phyloP scores from a whole-genome alignment of 92 coral and sea anemone genomes.

The Actinostola sp. region DNA sequence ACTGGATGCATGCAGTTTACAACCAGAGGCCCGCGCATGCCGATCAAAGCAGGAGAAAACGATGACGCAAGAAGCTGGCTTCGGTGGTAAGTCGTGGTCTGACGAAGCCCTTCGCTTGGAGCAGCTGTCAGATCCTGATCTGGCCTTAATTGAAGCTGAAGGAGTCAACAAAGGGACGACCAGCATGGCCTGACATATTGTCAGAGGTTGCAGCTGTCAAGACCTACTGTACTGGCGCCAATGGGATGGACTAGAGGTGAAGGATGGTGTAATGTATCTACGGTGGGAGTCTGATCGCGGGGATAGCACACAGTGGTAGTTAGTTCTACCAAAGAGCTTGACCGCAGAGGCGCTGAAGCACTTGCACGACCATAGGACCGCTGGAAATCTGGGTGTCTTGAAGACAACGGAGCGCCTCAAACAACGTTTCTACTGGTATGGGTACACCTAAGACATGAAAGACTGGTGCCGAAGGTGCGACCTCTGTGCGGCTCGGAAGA shows the following conservation, averaged over 20 bases:
- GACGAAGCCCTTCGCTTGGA: constrained; percentile 17
- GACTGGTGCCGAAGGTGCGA: constrained; percentile 34
- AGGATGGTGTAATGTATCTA: constrained; percentile 6
- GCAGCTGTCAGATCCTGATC: constrained; percentile 29
- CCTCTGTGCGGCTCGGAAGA: constrained; percentile 18
- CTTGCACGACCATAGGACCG: constrained; percentile 10
- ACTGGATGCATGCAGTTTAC: neutral
- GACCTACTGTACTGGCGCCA: constrained; percentile 41
- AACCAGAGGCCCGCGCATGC: neutral
- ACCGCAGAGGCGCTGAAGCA: neutral
- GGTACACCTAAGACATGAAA: constrained; percentile 5
- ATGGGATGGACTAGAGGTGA: constrained; percentile 28
- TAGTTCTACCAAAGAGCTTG: constrained; percentile 20
- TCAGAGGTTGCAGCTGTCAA: constrained; percentile 23
- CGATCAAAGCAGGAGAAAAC: constrained; percentile 2
- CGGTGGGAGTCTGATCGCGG: constrained; percentile 19
- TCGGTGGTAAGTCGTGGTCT: no score
- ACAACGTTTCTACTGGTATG: constrained; percentile 25
- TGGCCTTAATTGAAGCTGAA: constrained; percentile 3
- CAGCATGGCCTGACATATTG: no score
- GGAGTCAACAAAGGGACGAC: neutral
- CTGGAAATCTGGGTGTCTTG: constrained; percentile 27
- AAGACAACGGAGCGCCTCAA: constrained; percentile 2
- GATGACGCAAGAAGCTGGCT: neutral
- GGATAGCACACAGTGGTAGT: constrained; percentile 11